Evolutionary conservation across 1,140 invertebrate species (phyloP), one percentile per base, ranked within the genome.

Genomic region (Diachasmimorpha longicaudata): DNA sequence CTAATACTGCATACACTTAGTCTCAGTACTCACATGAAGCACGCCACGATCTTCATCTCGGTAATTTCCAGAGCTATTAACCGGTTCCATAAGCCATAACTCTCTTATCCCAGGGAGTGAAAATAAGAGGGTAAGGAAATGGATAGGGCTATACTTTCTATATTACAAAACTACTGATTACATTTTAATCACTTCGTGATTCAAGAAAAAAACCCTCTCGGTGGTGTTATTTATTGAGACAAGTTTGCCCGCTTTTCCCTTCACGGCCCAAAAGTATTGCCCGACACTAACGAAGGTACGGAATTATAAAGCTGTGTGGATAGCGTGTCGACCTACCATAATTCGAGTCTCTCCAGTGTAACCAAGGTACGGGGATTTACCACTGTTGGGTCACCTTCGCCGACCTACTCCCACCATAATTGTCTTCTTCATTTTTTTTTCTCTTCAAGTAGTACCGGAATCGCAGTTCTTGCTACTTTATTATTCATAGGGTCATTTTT

Each of bases 351-450:
- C 58, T 4, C 58, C 23, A 25, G 58, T 63, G 58, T 63, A 63
- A 63, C 58, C 58, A 63, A 31, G 14, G 58, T 63, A 63, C 58
- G 58, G 11, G 23, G 23, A 63, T 23, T 63, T 11, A 63, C 58
- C 23, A 31, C 19, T 6, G 10, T 25, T 66, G 73, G 79, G 79
- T 80, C 79, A 80, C 79, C 79, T 80, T 80, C 46, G 23, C 75
- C 75, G 79, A 80, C 79, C 79, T 75, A 77, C 69, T 74, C 23
- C 16, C 66, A 69, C 42, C 77, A 77, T 80, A 78, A 80, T 78
- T 80, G 77, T 80, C 79, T 77, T 46, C 44, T 48, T 58, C 72
- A 58, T 70, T 70, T 63, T 16, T n/a, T n/a, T 31, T 48, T 72
- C 55, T 8, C 48, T 67, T 74, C 48, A 46, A 48, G 66, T 75